A percentile compares a stretch with the other conserved stretches of the same genome.
phyloP scores from a whole-genome alignment of 2,113 vertebrate species.

The Pelusios castaneus region DNA sequence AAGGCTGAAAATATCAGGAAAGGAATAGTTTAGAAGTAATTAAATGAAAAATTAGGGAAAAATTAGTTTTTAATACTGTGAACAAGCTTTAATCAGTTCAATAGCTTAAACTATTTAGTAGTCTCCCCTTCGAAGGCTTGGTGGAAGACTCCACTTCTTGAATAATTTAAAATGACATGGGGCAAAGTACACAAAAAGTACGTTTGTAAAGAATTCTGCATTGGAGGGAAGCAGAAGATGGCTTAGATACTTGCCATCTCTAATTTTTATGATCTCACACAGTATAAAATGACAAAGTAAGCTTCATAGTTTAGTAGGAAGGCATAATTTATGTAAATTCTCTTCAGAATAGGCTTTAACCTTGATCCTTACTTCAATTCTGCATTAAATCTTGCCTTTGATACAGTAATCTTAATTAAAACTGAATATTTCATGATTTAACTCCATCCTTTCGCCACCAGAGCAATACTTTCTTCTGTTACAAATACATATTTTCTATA shows the following conservation, averaged over 20 bases:
- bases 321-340: constrained; percentile 72
- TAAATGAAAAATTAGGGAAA: constrained; percentile 39
- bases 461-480: constrained; percentile 40
- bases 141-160: neutral
- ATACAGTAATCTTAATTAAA: constrained; percentile 73
- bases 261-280: constrained; percentile 39
- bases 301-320: constrained; percentile 26
- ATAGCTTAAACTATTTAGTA: neutral
- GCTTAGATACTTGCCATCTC: constrained; percentile 19
- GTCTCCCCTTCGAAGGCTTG: constrained; percentile 4
- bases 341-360: constrained; percentile 66
- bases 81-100: neutral
- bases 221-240: neutral
- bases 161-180: neutral
- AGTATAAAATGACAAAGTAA: constrained; percentile 53
- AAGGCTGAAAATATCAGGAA: constrained; percentile 45
- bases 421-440: constrained; percentile 71
- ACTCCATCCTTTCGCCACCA: constrained; percentile 33
- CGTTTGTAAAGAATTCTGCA: neutral
- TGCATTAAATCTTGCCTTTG: constrained; percentile 71
- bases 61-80: constrained; percentile 20
- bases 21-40: constrained; percentile 57
- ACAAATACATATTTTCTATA: neutral
- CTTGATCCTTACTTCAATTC: constrained; percentile 59
- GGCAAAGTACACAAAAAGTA: neutral